Evolutionary conservation across 2,888 invertebrate species (phyloP), one percentile per base, ranked within the genome.

Genomic region (Apodemia zela): DNA sequence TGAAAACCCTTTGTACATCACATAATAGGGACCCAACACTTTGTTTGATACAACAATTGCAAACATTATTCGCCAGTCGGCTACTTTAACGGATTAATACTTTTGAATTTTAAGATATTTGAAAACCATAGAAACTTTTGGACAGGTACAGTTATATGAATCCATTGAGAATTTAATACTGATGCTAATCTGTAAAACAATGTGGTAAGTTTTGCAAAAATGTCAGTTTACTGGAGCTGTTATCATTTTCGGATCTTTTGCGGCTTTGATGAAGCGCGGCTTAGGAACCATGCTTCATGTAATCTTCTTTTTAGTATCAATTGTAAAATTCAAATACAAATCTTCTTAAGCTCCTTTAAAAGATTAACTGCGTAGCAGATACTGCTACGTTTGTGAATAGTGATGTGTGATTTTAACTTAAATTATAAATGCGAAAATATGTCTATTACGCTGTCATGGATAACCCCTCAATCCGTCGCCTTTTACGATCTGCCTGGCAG

Each of bases 141-240:
- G 69, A 76, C 81, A 86, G 84, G 82, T 87, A 90, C 89, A 85
- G 89, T 90, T 58, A 58, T 42, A 57, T 10, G 25, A 13, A 15
- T 10, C 38, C 54, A 42, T 42, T 62, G 29, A 33, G 17, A 33
- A 17, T 75, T 76, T 71, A 71, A 74, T 73, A 76, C 81, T 84
- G 88, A 89, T 89, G 85, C 75, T 89, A 84, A 81, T 90, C 90
- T 79, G 68, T 86, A 84, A 89, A 87, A 90, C 89, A 89, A 88
- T 83, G 77, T 83, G 76, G 74, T 79, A 76, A 80, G 82, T 80
- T 82, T 85, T 77, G 84, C 80, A 83, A 85, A 51, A 82, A 81
- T 81, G 68, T 62, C 61, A 67, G 71, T 74, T 73, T 75, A 70
- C 73, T 69, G 63, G 59, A 67, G 63, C 38, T 62, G 61, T 73